These are phyloP conservation scores for Drosophila rufa DNA, from an alignment of 1,140 invertebrate genomes.

Conservation along the genomic window DNA sequence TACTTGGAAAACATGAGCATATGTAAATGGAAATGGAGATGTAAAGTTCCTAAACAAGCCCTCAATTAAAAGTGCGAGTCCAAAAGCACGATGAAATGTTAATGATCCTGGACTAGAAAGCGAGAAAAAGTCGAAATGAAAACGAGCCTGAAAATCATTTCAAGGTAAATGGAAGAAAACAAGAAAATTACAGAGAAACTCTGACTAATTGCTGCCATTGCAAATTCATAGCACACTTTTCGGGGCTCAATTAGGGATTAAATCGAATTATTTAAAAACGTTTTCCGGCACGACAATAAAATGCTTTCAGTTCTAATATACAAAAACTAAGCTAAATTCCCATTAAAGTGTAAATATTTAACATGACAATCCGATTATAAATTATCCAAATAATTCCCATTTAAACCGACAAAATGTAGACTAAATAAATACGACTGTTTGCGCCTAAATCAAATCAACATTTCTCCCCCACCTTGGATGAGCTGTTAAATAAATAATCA, in stretches of 20 bases:
- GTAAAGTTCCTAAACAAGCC: constrained; percentile 1
- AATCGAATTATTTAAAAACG: neutral
- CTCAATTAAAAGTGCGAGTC: constrained; percentile 30
- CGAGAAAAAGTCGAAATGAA: too few relatives aligned
- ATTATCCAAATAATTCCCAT: constrained; percentile 30
- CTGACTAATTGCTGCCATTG: constrained; percentile 3
- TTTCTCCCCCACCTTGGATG: constrained; percentile 4
- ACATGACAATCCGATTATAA: constrained; percentile 20
- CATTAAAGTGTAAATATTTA: constrained; percentile 11
- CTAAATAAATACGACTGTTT: constrained; percentile 39
- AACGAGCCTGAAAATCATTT: neutral
- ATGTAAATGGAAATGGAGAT: constrained; percentile 13
- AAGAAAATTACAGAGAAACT: constrained; percentile 5
- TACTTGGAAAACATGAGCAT: neutral
- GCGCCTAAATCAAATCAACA: constrained; percentile 22
- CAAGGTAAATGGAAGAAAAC: constrained; percentile 6
- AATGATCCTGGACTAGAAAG: neutral
- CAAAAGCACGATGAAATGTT: constrained; percentile 9
- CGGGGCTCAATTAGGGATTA: constrained; percentile 4
- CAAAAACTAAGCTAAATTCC: neutral
- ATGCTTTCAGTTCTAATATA: neutral
- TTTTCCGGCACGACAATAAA: neutral
- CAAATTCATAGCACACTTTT: constrained; percentile 12
- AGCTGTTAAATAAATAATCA: constrained; percentile 45
- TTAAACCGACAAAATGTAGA: constrained; percentile 21